Evolutionary conservation across 2,797 vertebrate genomes (phyloP).

Genomic region (Oreonectes daqikongensis): DNA sequence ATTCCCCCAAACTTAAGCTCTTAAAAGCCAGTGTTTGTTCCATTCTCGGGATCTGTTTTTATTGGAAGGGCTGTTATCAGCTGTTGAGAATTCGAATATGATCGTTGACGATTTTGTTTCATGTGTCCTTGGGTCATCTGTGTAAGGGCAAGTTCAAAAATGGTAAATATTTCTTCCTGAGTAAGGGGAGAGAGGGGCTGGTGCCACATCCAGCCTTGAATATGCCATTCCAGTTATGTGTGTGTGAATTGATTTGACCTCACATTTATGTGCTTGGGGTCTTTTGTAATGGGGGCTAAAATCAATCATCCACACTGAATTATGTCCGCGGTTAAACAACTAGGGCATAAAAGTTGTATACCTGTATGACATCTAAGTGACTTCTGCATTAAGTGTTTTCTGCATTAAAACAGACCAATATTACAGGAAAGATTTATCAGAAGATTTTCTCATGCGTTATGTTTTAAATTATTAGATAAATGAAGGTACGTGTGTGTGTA

Average conservation of each 20-base stretch:
- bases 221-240: conserved; percentile 8
- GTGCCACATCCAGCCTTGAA: not conserved
- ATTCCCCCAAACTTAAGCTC: conserved; percentile 1
- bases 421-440: not conserved
- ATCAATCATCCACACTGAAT: conserved; percentile 22
- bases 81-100: conserved; percentile 41
- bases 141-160: conserved; percentile 38
- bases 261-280: conserved; percentile 25
- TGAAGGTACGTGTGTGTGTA: not conserved
- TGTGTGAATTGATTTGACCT: conserved; percentile 24
- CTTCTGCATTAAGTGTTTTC: too few relatives aligned
- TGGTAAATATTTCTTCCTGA: conserved; percentile 47
- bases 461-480: not conserved
- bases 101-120: conserved; percentile 48
- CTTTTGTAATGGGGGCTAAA: conserved; percentile 1
- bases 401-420: not conserved
- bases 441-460: not conserved
- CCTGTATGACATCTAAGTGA: too few relatives aligned
- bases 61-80: conserved; percentile 39
- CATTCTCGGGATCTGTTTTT: conserved; percentile 18
- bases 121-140: conserved; percentile 47
- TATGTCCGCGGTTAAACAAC: not conserved
- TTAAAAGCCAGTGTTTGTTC: not conserved
- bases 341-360: not conserved
- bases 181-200: conserved; percentile 10